Conservation (phyloP, 1,140 invertebrate species). For the Oreohelix idahoensis region DNA sequence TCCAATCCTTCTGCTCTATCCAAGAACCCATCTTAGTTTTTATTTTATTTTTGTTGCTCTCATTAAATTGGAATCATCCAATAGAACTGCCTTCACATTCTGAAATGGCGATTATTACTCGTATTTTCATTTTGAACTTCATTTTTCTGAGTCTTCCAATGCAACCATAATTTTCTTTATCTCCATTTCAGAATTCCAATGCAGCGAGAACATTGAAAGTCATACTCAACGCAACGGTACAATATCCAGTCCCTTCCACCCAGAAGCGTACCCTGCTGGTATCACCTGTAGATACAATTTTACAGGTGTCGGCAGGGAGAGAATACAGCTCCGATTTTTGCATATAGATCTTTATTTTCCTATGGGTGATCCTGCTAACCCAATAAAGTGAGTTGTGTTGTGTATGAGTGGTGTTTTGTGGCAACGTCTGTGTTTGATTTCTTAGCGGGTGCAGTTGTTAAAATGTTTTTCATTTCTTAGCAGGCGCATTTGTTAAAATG, state of each 20-base stretch:
- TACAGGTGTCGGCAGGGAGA: slow-evolving; percentile 85
- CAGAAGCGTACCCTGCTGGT: slow-evolving; percentile 89
- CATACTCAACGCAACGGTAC: slow-evolving; percentile 84
- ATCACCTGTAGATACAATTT: slow-evolving; percentile 96
- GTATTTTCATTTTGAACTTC: too few species aligned
- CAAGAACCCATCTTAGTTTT: too few species aligned
- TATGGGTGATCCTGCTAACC: slow-evolving; percentile 53
- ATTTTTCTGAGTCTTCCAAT: too few species aligned
- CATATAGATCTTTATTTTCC: slow-evolving; percentile 63
- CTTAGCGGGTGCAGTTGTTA: too few species aligned
- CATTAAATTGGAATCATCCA: too few species aligned
- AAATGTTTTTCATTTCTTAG: too few species aligned
- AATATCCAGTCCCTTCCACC: slow-evolving; percentile 91
- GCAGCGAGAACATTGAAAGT: slow-evolving; percentile 74
- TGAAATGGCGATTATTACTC: too few species aligned
- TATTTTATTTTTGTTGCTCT: too few species aligned
- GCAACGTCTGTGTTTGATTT: too few species aligned
- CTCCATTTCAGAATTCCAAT: slow-evolving; percentile 56
- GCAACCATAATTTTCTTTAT: background rate
- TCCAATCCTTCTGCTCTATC: too few species aligned
- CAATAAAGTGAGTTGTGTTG: slow-evolving; percentile 53
- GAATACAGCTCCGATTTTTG: slow-evolving; percentile 86
- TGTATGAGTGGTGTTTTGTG: background rate
- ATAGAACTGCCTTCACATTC: too few species aligned
- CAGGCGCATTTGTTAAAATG: too few species aligned